Base-by-base conservation (phyloP, 2,113 vertebrate species). In the Morone saxatilis region DNA sequence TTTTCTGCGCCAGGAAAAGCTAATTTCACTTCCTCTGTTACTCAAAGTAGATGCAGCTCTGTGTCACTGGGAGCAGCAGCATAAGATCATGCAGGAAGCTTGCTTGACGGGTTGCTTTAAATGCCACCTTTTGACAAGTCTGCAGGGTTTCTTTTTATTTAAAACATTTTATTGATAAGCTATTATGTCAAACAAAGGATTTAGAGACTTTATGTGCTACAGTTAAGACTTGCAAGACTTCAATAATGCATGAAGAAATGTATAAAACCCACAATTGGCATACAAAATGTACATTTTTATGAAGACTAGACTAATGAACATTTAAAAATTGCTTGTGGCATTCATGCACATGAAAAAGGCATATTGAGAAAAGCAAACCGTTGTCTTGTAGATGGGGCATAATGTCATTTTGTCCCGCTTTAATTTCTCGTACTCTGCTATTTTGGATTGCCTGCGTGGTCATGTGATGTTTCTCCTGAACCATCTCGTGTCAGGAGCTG, bases 21-120 rank as follows among this genome's bases (percentile, higher is more conserved):
- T 67, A 36, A 75, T 84, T 91, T 91, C n/a, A 86, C 81, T 83
- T 83, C 84, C 79, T 63, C 61, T 76, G 47, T 84, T 77, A 60
- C 71, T 83, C 70, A 41, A 36, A 68, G 25, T 72, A 31, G 20
- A 77, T 16, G 22, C n/a, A 43, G 59, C 71, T 14, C 75, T 47
- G 43, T 69, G 51, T 66, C 63, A 50, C 72, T 71, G 19, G 16
- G 51, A 86, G 68, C 43, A 60, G 61, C 60, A 38, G 48, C 48
- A 36, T 38, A 54, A 17, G 38, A 62, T 71, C n/a, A 43, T 36
- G 11, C 38, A 67, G 62, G 65, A 57, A 56, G 22, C 19, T 72
- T 0, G 0, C 17, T 40, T 56, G 47, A 50, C 1, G 7, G 47
- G 41, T 11, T 45, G 71, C 22, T 12, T 12, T 57, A 65, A 76